Base-by-base conservation (phyloP, 1,140 invertebrate species). In the Macrobrachium nipponense region DNA sequence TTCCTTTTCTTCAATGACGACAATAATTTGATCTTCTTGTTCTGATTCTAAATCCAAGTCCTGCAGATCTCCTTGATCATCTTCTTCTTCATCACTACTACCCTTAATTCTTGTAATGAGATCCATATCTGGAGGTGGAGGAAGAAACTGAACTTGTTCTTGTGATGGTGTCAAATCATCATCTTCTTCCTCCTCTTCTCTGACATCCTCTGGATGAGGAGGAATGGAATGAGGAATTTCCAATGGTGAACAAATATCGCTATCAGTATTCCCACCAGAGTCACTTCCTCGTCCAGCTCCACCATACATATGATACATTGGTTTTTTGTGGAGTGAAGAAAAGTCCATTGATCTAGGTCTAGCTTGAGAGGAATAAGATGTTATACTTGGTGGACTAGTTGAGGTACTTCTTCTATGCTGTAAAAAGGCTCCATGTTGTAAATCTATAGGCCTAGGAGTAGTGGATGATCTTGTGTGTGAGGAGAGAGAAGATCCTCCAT, bases 181-280 rank as follows among this genome's bases (percentile, higher is more conserved):
- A 75, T 88, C 87, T 61, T 88, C 93, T 23, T 94, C 93, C 36
- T 94, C 92, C 82, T 94, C 93, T 82, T 93, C 93, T 90, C 95
- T 93, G 87, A 95, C 94, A 61, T 92, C 92, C 87, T 92, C 95
- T 80, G 87, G 77, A 4, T 76, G 82, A n/a, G 86, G 72, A 73
- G 81, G 80, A 61, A 89, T 78, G 68, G 90, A 89, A 58, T 89
- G 79, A 51, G 89, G 89, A 20, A 89, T 88, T 27, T 89, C 89
- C 87, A 89, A 72, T 23, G 88, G 88, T 17, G 88, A 87, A 58
- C 88, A 89, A n/a, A 89, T 83, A 64, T 89, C 88, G 51, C 85
- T 87, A 70, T 89, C 88, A 23, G 88, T 89, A 73, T 89, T 89
- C 17, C 88, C 88, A 12, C 88, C 88, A 64, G 88, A 89, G 72